Evolutionary conservation across 2,113 vertebrate species (phyloP).

Genomic region (Pelobates fuscus): DNA sequence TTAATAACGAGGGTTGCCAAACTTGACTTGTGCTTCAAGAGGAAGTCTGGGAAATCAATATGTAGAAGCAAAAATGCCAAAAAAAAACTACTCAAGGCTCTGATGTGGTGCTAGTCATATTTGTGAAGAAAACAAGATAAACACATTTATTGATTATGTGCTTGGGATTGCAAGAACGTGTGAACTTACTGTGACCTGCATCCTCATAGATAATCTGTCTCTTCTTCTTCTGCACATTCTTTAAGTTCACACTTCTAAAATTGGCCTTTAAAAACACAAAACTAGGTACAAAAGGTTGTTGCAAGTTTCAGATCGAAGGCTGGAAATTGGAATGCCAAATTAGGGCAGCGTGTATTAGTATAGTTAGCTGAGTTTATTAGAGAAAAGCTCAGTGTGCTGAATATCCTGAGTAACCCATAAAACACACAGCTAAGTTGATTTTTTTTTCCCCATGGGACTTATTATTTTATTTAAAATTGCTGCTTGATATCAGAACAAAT

Average conservation of each 20-base stretch:
- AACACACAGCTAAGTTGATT: no score
- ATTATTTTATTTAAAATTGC: no score
- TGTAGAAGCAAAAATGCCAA: slow-evolving; percentile 50
- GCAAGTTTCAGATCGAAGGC: no score
- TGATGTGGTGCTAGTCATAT: slow-evolving; percentile 42
- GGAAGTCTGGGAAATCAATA: slow-evolving; percentile 57
- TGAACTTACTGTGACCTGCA: slow-evolving; percentile 5
- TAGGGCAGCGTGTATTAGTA: no score
- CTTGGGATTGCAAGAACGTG: slow-evolving; percentile 17
- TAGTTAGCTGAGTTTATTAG: no score
- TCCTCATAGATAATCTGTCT: slow-evolving; percentile 32
- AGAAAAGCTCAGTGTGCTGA: no score
- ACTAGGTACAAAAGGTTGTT: neutral
- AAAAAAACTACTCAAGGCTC: slow-evolving; percentile 46
- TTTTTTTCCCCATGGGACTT: no score
- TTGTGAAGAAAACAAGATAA: slow-evolving; percentile 52
- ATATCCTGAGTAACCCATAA: no score
- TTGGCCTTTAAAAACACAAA: neutral
- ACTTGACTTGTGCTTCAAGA: slow-evolving; percentile 61
- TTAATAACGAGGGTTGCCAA: slow-evolving; percentile 64
- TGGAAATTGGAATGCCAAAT: no score
- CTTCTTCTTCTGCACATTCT: slow-evolving; percentile 19
- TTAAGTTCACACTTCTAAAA: slow-evolving; percentile 27
- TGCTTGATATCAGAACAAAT: no score
- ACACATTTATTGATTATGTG: slow-evolving; percentile 44